Evolutionary conservation across 1,140 invertebrate species (phyloP).

Genomic region (Manduca sexta): DNA sequence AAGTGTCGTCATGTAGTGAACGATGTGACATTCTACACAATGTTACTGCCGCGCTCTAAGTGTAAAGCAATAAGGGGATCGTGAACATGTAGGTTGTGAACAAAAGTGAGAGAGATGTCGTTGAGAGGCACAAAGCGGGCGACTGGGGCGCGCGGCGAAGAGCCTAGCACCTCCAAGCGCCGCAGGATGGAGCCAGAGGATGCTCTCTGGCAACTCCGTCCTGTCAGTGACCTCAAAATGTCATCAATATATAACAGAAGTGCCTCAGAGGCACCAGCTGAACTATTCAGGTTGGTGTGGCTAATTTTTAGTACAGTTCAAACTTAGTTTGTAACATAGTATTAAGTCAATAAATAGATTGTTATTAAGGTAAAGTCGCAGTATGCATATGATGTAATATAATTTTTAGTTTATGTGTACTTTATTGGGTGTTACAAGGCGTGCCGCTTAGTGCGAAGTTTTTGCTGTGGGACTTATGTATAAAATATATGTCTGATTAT

Average conservation of each 20-base stretch:
- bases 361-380: no score
- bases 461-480: no score
- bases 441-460: no score
- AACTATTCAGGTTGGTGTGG: slow-evolving; percentile 80
- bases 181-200: slow-evolving; percentile 80
- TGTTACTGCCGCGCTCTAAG: slow-evolving; percentile 66
- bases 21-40: slow-evolving; percentile 69
- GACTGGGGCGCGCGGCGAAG: slow-evolving; percentile 74
- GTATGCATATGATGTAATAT: no score
- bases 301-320: background rate
- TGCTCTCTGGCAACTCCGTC: slow-evolving; percentile 85
- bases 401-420: no score
- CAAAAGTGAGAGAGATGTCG: slow-evolving; percentile 52
- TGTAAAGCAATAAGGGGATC: slow-evolving; percentile 59
- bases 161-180: slow-evolving; percentile 78
- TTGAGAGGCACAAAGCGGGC: slow-evolving; percentile 64
- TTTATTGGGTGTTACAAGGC: no score
- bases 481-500: no score
- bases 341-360: background rate
- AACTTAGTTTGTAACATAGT: background rate
- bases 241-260: slow-evolving; percentile 92
- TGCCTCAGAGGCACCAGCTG: slow-evolving; percentile 90
- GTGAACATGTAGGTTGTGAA: slow-evolving; percentile 68
- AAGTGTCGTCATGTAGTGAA: slow-evolving; percentile 65
- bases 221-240: slow-evolving; percentile 89